Percentiles rank a stretch among this genome's conserved stretches.
These are phyloP conservation scores for Xiphias gladius DNA, from an alignment of 2,113 vertebrate genomes.

Conservation along the genomic window DNA sequence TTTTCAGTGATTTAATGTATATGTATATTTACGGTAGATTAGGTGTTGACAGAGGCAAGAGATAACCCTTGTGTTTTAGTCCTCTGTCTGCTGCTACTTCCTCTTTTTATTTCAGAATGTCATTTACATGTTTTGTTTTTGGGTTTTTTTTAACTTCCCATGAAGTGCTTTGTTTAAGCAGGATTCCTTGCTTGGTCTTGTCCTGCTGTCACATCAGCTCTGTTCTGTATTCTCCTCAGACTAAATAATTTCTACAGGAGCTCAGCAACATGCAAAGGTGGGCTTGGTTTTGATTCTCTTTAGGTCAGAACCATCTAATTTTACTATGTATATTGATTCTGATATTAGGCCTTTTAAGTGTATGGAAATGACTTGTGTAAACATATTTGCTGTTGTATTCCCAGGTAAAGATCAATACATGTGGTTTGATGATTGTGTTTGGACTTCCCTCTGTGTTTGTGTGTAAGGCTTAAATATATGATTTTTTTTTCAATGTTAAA, in stretches of 20 bases:
- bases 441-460: background rate
- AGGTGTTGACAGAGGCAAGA: too few species aligned
- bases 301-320: background rate
- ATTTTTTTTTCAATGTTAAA: background rate
- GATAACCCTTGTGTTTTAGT: background rate
- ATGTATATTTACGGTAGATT: background rate
- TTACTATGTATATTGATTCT: background rate
- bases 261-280: conserved; percentile 22
- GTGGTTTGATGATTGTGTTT: background rate
- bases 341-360: background rate
- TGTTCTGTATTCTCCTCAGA: background rate
- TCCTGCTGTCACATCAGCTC: background rate
- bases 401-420: background rate
- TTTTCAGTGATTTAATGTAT: background rate
- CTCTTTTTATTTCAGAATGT: background rate
- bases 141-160: background rate
- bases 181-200: background rate
- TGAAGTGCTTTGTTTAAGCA: accelerated
- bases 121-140: conserved; percentile 14
- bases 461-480: background rate
- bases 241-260: background rate
- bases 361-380: background rate
- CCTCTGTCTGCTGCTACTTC: background rate
- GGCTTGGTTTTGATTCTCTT: background rate
- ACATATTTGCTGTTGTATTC: background rate